Evolutionary conservation across 2,113 vertebrate genomes (phyloP), one percentile per base, ranked within the genome.

Genomic region (Thamnaconus septentrionalis): DNA sequence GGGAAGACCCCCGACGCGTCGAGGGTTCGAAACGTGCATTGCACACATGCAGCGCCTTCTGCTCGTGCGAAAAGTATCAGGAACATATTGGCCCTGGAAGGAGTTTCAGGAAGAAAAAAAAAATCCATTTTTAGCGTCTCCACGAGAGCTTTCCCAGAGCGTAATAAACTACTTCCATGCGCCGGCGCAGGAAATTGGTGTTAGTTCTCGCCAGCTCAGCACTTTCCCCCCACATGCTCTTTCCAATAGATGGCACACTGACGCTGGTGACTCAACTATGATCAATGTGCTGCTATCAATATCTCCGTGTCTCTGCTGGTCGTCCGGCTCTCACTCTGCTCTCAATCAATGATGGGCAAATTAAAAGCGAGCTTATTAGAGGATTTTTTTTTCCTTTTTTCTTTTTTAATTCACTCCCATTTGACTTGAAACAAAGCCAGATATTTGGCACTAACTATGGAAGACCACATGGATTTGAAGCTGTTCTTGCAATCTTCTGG

Each of bases 71-170:
- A 83, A 88, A 83, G 86, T 69, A 81, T 76, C 64, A 62, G 64
- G 55, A 66, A 69, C 51, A 78, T 83, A 81, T 72, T 55, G 56
- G 68, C 50, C 69, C 75, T 66, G 72, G 78, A 52, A 71, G 76
- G 59, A 77, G 76, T 82, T 59, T 31, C 18, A 31, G 18, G 18
- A 31, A 31, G 18, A 31, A 31, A 31, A 31, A 81, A 69, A 78
- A 87, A 88, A 89, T 85, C 84, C 65, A 83, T 84, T 81, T 83
- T 76, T 73, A 79, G 80, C 74, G 69, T 75, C 62, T 85, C 73
- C 46, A 10, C 60, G 67, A 76, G 68, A 76, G 72, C 76, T 79
- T 71, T 85, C 73, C 59, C 68, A 59, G 56, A 53, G 76, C 72
- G 73, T 84, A 84, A 88, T 79, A 73, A 81, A 86, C 64, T 70